These are phyloP conservation scores for Pogonomyrmex barbatus DNA, from an alignment of 1,140 invertebrate species.

Conservation along the genomic window DNA sequence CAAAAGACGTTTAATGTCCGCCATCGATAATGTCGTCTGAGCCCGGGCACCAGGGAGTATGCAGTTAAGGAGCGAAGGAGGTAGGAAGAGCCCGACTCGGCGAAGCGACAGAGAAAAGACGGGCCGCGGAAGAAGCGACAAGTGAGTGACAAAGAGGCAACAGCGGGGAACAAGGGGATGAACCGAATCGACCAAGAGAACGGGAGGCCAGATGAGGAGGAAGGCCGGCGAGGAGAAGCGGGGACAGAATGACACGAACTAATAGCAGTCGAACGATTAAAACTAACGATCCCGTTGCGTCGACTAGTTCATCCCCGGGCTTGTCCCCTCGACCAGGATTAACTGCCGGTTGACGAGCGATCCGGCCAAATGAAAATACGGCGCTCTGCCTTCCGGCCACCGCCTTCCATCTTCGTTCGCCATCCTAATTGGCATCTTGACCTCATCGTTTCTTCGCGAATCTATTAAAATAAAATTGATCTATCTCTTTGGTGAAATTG, in stretches of 20 bases:
- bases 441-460: constrained; percentile 57
- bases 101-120: constrained; percentile 24
- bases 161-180: not conserved
- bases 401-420: constrained; percentile 29
- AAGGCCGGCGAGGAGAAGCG: not conserved
- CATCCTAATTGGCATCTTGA: constrained; percentile 62
- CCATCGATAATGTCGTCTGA: constrained; percentile 73
- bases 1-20: constrained; percentile 69
- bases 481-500: constrained; percentile 1
- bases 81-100: constrained; percentile 38
- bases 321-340: constrained; percentile 70
- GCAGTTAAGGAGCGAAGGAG: constrained; percentile 65
- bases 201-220: not conserved
- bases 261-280: constrained; percentile 79
- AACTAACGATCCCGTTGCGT: constrained; percentile 77
- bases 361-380: constrained; percentile 76
- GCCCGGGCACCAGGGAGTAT: constrained; percentile 51
- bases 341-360: constrained; percentile 75
- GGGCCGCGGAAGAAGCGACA: constrained; percentile 45
- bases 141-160: constrained; percentile 27
- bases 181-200: constrained; percentile 21
- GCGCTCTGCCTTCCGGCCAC: constrained; percentile 23
- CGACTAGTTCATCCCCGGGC: constrained; percentile 65
- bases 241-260: constrained; percentile 58
- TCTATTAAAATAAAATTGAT: constrained; percentile 47